Evolutionary conservation across 2,888 invertebrate species (phyloP), one percentile per base, ranked within the genome.

Genomic region (Pseudococcus longispinus): DNA sequence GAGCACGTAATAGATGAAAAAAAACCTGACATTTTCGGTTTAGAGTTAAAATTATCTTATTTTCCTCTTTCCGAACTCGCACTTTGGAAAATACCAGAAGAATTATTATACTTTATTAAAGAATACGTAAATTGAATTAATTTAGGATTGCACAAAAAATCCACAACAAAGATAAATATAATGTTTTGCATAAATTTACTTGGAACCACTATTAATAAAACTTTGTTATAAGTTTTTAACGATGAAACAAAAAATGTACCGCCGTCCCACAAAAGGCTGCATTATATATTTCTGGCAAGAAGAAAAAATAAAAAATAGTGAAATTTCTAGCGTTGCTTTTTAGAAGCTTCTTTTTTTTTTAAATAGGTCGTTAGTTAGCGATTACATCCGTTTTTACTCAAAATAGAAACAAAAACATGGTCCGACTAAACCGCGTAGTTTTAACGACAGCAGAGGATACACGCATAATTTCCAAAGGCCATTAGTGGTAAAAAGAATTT

Each of bases 301-400:
- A 74, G 13, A 70, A 74, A 74, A 74, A 32, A 74, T 18, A 80
- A 80, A 80, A 37, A 80, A 42, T 80, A 20, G 77, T 13, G 77
- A 80, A 80, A 80, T 42, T 80, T 80, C 77, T 80, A 42, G 77
- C 77, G 42, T 42, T 80, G 20, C 6, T 80, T 80, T 80, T 80
- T 42, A 42, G 77, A 37, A 74, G 32, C 29, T 74, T 70, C 6
- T 85, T 85, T 70, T 84, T 55, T 85, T 85, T 85, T 80, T 20
- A 29, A 80, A 86, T 86, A 86, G 86, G 86, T 86, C 86, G 86
- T 86, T 86, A 86, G 86, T 80, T 86, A 32, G 77, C 86, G 86
- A 86, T 80, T 86, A 86, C 86, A 86, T 86, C 86, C 86, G 80
- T 86, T 86, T 86, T 80, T 44, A 55, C 55, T 77, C 44, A 86